Base-by-base conservation (phyloP, 1,140 invertebrate genomes). In the Matsumurasca onukii region DNA sequence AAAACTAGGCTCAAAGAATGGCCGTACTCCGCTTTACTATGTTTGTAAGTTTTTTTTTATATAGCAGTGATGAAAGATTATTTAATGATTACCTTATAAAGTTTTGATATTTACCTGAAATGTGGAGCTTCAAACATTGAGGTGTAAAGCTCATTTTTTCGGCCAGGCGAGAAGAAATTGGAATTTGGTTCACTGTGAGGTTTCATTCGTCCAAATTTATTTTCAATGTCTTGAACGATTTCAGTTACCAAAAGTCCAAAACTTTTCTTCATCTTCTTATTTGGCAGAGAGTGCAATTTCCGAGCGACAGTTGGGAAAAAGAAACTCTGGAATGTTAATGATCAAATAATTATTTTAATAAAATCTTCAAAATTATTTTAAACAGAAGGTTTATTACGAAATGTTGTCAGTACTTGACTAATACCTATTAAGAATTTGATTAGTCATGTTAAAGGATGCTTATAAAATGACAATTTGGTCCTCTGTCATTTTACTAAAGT, bases 151-250 rank as follows among this genome's bases (percentile, higher is more conserved):
- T 83, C 79, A 75, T 82, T 79, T 74, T 82, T 83, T 67, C 83
- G 83, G 67, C 82, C 81, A 66, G 85, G 82, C 73, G 83, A 85
- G 48, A 80, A 80, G 25, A 59, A 59, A 71, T 79, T 79, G 49
- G 81, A 79, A 61, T 85, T 82, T 2, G 15, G 25, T 24, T 84
- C 81, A 65, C 81, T 78, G 65, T 82, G 82, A 12, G 86, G 86
- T 65, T 82, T 81, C 61, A 87, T 75, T 73, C 86, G 80, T n/a
- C 86, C 86, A 73, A 82, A 86, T 69, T 81, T 81, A 71, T 84
- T 80, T 77, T 88, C 86, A 65, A 87, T 86, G 70, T 82, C 84
- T 74, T 84, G 84, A 17, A 83, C 83, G 68, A 86, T 82, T 75
- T 85, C 81, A 70, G 76, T 75, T 78, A 70, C 66, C 5, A 73